phyloP scores from a whole-genome alignment of 2,888 invertebrate genomes.

The Geophilus truncorum region DNA sequence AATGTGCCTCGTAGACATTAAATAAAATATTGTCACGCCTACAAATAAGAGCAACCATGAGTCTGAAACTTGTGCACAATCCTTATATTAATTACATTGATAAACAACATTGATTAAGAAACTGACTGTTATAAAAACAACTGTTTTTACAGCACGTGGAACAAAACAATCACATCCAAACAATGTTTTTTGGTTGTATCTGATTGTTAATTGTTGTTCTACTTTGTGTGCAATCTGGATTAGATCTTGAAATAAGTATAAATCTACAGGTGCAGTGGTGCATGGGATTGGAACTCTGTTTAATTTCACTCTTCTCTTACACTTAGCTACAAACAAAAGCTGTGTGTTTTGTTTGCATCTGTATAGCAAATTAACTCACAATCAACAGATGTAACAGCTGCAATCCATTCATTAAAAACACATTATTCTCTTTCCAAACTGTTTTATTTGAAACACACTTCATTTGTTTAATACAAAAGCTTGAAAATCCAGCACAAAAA shows the following conservation, averaged over 20 bases:
- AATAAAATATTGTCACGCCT: no score
- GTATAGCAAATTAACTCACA: not conserved
- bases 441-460: not conserved
- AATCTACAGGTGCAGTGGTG: no score
- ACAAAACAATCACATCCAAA: no score
- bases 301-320: not conserved
- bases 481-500: not conserved
- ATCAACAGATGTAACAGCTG: not conserved
- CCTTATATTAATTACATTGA: no score
- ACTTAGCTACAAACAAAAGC: not conserved
- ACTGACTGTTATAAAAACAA: no score
- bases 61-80: no score
- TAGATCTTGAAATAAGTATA: not conserved
- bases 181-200: not conserved
- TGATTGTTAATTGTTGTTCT: not conserved
- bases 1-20: no score
- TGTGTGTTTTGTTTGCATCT: not conserved
- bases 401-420: not conserved
- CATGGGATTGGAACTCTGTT: not conserved
- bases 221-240: not conserved
- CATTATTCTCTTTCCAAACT: not conserved
- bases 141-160: no score
- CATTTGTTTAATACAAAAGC: not conserved
- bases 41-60: no score
- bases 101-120: no score